Conservation (phyloP, 2,888 invertebrate species). For the Lamellibrachia satsuma region DNA sequence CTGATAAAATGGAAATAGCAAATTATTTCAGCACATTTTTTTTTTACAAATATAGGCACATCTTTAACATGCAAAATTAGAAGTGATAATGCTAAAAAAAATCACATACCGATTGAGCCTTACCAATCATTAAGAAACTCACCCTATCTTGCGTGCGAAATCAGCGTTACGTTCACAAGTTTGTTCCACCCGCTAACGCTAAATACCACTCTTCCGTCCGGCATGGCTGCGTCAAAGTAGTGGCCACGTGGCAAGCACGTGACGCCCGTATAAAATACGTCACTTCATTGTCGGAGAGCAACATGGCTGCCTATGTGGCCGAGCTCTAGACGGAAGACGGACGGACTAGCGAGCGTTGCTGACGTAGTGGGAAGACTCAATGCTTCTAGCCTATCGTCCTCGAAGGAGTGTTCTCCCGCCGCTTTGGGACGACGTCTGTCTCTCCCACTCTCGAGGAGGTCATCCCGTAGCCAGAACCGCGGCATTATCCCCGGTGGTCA, state of each 20-base stretch:
- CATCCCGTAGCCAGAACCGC: background rate
- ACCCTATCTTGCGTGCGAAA: background rate
- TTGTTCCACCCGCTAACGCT: background rate
- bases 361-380: background rate
- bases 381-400: background rate
- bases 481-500: background rate
- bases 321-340: background rate
- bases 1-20: no score
- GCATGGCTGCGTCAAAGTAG: background rate
- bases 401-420: background rate
- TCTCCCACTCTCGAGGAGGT: background rate
- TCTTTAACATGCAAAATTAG: no score
- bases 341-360: background rate
- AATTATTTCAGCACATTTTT: no score
- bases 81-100: no score
- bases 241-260: background rate
- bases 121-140: background rate
- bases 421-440: background rate
- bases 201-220: background rate
- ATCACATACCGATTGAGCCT: background rate
- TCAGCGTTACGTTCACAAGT: background rate
- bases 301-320: background rate
- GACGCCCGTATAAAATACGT: background rate
- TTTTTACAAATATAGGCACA: no score
- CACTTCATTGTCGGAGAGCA: background rate